phyloP scores from a whole-genome alignment of 2,888 invertebrate genomes.

The Perizoma affinitatum region DNA sequence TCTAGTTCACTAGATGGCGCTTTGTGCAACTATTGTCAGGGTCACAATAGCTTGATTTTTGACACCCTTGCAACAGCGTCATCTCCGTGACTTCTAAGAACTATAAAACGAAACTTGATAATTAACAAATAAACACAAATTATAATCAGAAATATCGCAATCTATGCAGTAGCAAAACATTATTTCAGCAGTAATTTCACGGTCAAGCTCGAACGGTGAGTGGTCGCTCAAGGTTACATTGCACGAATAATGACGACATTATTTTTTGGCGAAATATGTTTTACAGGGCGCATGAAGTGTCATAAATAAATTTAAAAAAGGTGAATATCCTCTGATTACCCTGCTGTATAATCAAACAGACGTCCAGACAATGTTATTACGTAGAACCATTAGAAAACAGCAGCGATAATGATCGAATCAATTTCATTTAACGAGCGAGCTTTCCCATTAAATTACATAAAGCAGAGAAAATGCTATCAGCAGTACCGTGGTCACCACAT shows the following conservation, averaged over 20 bases:
- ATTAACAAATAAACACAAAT: too few relatives aligned
- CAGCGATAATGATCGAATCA: slow-evolving; percentile 21
- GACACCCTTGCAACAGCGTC: too few relatives aligned
- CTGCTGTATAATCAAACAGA: background rate
- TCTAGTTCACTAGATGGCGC: too few relatives aligned
- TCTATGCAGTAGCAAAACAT: background rate
- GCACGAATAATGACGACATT: slow-evolving; percentile 2
- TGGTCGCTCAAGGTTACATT: slow-evolving; percentile 8
- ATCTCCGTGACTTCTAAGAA: too few relatives aligned
- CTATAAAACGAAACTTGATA: too few relatives aligned
- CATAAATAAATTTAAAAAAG: too few relatives aligned
- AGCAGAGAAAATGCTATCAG: slow-evolving; percentile 18
- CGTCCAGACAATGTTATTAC: slow-evolving; percentile 6
- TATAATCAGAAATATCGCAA: too few relatives aligned
- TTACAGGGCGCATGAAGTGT: too few relatives aligned
- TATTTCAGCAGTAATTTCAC: slow-evolving; percentile 7
- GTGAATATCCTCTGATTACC: too few relatives aligned
- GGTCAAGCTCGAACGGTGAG: slow-evolving; percentile 7
- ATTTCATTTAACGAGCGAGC: slow-evolving; percentile 21
- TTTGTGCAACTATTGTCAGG: too few relatives aligned
- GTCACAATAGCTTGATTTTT: too few relatives aligned
- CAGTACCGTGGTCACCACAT: background rate
- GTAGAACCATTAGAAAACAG: slow-evolving; percentile 25
- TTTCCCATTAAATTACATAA: slow-evolving; percentile 10
- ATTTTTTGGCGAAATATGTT: background rate